Percentiles rank a stretch among this genome's conserved stretches.
Conservation (phyloP, 2,113 vertebrate species). For the Melierax canorus region DNA sequence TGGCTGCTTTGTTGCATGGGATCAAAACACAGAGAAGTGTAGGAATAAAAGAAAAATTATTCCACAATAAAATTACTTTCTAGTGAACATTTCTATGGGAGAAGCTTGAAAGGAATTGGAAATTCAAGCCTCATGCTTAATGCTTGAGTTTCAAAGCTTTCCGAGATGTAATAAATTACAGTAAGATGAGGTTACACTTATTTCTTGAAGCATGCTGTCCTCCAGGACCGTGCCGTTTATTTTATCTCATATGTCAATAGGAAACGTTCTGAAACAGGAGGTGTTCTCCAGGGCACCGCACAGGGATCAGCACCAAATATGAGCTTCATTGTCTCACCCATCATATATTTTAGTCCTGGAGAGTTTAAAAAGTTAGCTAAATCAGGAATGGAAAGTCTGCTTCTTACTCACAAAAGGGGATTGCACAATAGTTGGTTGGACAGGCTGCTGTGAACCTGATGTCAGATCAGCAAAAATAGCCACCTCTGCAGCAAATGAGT, state of each 20-base stretch:
- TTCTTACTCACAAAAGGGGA: constrained; percentile 11
- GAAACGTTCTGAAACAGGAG: constrained; percentile 33
- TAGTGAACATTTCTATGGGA: not conserved
- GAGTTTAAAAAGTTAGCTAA: constrained; percentile 57
- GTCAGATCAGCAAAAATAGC: constrained; percentile 78
- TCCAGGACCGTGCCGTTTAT: not conserved
- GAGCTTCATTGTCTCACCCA: constrained; percentile 41
- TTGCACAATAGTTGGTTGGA: constrained; percentile 45
- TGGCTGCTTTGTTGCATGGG: not conserved
- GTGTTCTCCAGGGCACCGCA: not conserved
- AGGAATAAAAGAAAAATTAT: constrained; percentile 12
- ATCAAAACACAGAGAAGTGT: not conserved
- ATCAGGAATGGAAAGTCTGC: constrained; percentile 71
- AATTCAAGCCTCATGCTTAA: not conserved
- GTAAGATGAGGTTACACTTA: constrained; percentile 28
- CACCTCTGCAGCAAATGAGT: constrained; percentile 47
- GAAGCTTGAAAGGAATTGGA: constrained; percentile 9
- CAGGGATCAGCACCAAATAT: constrained; percentile 10
- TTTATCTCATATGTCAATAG: constrained; percentile 25
- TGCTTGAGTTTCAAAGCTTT: constrained; percentile 11
- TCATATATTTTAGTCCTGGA: constrained; percentile 25
- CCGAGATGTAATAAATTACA: not conserved
- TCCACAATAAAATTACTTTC: not conserved
- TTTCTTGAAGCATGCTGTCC: constrained; percentile 6
- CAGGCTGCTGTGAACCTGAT: constrained; percentile 68